Conservation (phyloP, 1,140 invertebrate genomes). For the Drosophila chauvacae region DNA sequence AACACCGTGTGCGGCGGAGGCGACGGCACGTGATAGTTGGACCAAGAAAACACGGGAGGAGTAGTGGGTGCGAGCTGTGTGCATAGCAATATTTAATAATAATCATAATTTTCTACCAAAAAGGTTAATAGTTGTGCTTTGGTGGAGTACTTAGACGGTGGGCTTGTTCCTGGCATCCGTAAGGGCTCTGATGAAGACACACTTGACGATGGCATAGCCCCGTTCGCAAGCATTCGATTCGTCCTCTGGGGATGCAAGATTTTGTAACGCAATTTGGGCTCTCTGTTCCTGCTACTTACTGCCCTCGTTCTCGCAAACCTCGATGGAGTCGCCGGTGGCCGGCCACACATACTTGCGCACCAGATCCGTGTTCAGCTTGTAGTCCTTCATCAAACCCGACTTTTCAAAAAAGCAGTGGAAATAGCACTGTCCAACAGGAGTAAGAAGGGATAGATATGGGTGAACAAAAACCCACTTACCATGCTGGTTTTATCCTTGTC, state of each 20-base stretch:
- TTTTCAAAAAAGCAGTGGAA: conserved; percentile 80
- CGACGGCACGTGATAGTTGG: conserved; percentile 46
- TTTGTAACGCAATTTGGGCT: neutral
- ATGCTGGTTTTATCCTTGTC: conserved; percentile 73
- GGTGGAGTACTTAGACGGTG: conserved; percentile 46
- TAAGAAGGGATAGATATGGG: neutral
- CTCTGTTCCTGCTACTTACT: conserved; percentile 49
- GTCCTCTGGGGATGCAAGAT: conserved; percentile 34
- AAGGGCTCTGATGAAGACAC: conserved; percentile 59
- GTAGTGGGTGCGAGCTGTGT: conserved; percentile 23
- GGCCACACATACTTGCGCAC: conserved; percentile 75
- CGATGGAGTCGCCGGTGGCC: conserved; percentile 74
- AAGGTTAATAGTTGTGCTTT: neutral
- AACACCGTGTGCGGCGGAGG: conserved; percentile 52
- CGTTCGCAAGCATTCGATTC: conserved; percentile 69
- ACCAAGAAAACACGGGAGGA: neutral
- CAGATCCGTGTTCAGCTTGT: conserved; percentile 62
- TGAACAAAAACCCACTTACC: conserved; percentile 42
- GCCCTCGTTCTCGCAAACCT: conserved; percentile 63
- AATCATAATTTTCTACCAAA: conserved; percentile 44
- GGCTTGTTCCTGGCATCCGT: conserved; percentile 75
- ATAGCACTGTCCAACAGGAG: conserved; percentile 58
- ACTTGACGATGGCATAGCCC: conserved; percentile 72
- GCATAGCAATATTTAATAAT: conserved; percentile 38
- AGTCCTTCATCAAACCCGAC: conserved; percentile 68